Base-by-base conservation (phyloP, 2,113 vertebrate genomes). In the Hemiscyllium ocellatum region DNA sequence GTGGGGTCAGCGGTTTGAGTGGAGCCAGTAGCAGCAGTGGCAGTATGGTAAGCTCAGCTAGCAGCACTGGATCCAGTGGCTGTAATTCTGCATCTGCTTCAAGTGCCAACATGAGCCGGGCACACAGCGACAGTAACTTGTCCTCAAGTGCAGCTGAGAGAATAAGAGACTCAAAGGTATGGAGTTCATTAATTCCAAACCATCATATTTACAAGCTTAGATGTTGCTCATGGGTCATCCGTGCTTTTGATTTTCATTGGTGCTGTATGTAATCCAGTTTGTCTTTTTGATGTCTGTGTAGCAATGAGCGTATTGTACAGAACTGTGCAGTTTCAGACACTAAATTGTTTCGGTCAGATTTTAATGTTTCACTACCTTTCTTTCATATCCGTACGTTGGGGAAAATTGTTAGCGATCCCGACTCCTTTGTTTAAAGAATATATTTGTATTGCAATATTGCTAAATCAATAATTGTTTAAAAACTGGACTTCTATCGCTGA, bases 141-240 rank as follows among this genome's bases (percentile, higher is more conserved):
- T 98, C 98, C 66, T 97, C 99, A 47, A 99, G 98, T 52, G 99
- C 99, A 78, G 99, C 99, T 0, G 99, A 99, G 96, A 98, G 99
- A 94, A 99, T 99, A 97, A 97, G 99, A 96, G 99, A 99, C 97
- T 99, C 99, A 56, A 99, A 99, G 98, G 99, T 99, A 98, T 98
- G 97, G 90, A 61, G 96, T 83, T 96, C 96, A 83, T 96, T 37
- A 5, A 22, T 68, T 66, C 2, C n/a, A 66, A 37, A 65, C 17
- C 2, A 8, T 37, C n/a, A 26, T 95, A 26, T 95, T 70, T 95
- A 3, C 68, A 50, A 29, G 66, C 13, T 26, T 72, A 85, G 37
- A 56, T 70, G 95, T 26, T 70, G 22, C 42, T 47, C 3, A 0
- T 24, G 42, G 52, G 95, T 42, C 50, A 1, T 4, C 42, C 10